Conservation (phyloP, 2,113 vertebrate species). For the Hippolais icterina region DNA sequence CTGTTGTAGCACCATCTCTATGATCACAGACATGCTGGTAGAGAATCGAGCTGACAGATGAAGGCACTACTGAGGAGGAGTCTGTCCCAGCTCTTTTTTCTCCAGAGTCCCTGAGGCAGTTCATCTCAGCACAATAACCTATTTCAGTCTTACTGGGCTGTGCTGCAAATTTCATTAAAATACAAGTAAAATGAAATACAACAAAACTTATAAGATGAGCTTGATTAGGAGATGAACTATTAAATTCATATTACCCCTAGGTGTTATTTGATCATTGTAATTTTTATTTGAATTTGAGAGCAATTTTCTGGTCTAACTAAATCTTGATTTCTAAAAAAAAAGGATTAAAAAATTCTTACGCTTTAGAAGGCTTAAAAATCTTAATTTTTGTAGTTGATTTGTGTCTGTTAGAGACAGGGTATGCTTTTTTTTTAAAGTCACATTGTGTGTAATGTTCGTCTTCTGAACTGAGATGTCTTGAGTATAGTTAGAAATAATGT, state of each 20-base stretch:
- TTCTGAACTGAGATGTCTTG: not conserved
- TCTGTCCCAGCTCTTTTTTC: not conserved
- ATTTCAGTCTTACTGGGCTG: not conserved
- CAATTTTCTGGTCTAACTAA: not conserved
- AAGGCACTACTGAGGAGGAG: not conserved
- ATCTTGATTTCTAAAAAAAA: not conserved
- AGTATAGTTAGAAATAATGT: not conserved
- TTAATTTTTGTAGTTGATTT: not conserved
- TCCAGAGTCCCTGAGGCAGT: not conserved
- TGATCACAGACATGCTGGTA: slow-evolving; percentile 36
- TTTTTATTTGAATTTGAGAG: not conserved
- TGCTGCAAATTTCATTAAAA: slow-evolving; percentile 35
- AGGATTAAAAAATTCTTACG: not conserved
- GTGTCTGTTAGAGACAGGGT: not conserved
- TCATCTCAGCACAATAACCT: slow-evolving; percentile 32
- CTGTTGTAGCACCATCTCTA: slow-evolving; percentile 4
- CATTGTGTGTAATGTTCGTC: not conserved
- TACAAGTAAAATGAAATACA: not conserved
- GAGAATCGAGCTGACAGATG: slow-evolving; percentile 22
- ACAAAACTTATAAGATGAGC: not conserved
- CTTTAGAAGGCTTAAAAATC: not conserved
- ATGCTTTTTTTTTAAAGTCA: not conserved
- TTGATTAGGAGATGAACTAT: not conserved
- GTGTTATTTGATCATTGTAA: not conserved
- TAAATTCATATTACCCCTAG: not conserved